A percentile compares a stretch with the other conserved stretches of the same genome.
Conservation (phyloP, 2,113 vertebrate genomes). For the Ibidorhyncha struthersii region DNA sequence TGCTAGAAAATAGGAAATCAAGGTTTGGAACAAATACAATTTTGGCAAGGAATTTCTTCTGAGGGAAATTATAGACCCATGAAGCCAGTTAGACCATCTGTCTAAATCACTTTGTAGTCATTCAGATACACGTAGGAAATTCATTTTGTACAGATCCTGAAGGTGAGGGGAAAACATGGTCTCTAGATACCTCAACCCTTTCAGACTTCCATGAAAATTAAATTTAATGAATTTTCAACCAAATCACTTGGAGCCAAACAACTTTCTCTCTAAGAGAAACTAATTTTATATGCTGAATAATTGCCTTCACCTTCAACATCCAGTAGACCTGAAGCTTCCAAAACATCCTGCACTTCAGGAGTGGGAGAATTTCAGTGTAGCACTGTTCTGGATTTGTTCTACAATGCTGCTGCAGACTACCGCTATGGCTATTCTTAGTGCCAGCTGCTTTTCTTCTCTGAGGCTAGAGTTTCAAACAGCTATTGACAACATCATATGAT, state of each 20-base stretch:
- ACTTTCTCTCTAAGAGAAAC: not conserved
- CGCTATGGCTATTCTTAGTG: not conserved
- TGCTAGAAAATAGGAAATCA: slow-evolving; percentile 18
- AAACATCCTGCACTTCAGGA: not conserved
- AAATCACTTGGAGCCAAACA: not conserved
- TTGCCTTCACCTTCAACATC: not conserved
- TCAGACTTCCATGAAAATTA: not conserved
- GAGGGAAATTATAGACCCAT: slow-evolving; percentile 18
- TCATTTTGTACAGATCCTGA: slow-evolving; percentile 7
- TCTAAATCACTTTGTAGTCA: slow-evolving; percentile 17
- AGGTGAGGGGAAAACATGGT: not conserved
- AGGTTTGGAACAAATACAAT: slow-evolving; percentile 32
- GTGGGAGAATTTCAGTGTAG: not conserved
- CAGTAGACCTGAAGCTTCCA: not conserved
- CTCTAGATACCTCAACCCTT: not conserved
- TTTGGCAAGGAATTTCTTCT: slow-evolving; percentile 28
- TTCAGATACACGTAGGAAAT: slow-evolving; percentile 28
- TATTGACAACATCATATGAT: not conserved
- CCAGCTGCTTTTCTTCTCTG: not conserved
- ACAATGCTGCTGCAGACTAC: not conserved
- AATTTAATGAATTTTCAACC: not conserved
- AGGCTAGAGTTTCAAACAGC: slow-evolving; percentile 19
- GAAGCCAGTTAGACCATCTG: slow-evolving; percentile 37
- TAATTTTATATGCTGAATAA: not conserved
- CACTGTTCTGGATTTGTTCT: not conserved